These are phyloP conservation scores for Heptranchias perlo DNA, from an alignment of 2,113 vertebrate species.

Conservation along the genomic window DNA sequence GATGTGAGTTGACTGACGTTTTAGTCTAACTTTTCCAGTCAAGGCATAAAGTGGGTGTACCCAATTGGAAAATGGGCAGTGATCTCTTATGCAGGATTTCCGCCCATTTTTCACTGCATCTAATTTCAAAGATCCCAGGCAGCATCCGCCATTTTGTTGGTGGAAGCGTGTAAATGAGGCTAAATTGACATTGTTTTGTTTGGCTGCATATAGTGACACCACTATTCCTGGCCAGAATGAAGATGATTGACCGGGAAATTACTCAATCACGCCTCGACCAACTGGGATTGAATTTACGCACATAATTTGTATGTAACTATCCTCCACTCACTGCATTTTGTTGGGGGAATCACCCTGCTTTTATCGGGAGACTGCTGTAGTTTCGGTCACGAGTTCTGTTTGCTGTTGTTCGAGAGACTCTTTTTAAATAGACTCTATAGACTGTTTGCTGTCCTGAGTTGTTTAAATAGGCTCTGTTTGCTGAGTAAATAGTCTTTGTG, in stretches of 20 bases:
- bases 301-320: background rate
- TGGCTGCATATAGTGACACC: background rate
- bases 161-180: background rate
- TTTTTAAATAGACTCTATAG: background rate
- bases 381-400: background rate
- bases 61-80: too few relatives aligned
- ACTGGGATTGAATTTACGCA: background rate
- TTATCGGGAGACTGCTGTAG: background rate
- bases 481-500: background rate
- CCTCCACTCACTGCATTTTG: background rate
- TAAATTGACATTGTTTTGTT: background rate
- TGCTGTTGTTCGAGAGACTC: background rate
- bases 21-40: background rate
- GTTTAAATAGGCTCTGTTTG: background rate
- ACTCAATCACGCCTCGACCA: background rate
- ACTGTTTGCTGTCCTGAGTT: background rate
- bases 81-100: too few relatives aligned
- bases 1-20: background rate
- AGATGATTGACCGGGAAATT: background rate
- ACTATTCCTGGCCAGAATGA: background rate
- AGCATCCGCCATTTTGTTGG: background rate
- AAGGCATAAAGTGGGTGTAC: background rate
- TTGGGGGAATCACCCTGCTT: background rate
- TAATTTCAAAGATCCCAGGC: background rate
- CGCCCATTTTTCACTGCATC: background rate